Evolutionary conservation across 2,888 invertebrate genomes (phyloP).

Genomic region (Orgyia antiqua): DNA sequence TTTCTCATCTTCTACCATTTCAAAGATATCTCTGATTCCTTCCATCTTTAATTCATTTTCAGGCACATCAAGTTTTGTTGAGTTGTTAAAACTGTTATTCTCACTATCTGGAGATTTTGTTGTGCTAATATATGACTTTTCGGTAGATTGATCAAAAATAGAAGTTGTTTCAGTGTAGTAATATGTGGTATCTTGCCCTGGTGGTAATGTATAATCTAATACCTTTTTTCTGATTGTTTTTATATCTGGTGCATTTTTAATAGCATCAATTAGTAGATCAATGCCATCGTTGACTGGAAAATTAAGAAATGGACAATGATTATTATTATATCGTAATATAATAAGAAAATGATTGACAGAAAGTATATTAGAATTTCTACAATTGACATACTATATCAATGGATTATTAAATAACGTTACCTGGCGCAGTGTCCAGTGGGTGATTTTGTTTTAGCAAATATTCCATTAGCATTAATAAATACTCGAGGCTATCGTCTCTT

Average conservation of each 20-base stretch:
- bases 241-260: slow-evolving; percentile 57
- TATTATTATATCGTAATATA: neutral
- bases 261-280: slow-evolving; percentile 58
- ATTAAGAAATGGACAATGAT: too few species aligned
- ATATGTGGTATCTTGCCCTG: neutral
- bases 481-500: slow-evolving; percentile 46
- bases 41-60: slow-evolving; percentile 2
- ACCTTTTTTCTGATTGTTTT: slow-evolving; percentile 42
- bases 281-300: slow-evolving; percentile 57
- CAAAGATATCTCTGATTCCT: slow-evolving; percentile 12
- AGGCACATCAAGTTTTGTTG: slow-evolving; percentile 5
- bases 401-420: slow-evolving; percentile 25
- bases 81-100: too few species aligned
- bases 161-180: slow-evolving; percentile 6
- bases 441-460: slow-evolving; percentile 50
- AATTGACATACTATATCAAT: neutral
- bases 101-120: slow-evolving; percentile 4
- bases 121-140: slow-evolving; percentile 1
- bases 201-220: slow-evolving; percentile 15
- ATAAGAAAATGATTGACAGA: too few species aligned
- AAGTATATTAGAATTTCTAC: neutral
- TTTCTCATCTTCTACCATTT: slow-evolving; percentile 17
- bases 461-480: slow-evolving; percentile 56
- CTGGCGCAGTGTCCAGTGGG: slow-evolving; percentile 37
- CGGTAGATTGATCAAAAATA: slow-evolving; percentile 2